Conservation (phyloP, 2,113 vertebrate genomes). For the Pandion haliaetus region DNA sequence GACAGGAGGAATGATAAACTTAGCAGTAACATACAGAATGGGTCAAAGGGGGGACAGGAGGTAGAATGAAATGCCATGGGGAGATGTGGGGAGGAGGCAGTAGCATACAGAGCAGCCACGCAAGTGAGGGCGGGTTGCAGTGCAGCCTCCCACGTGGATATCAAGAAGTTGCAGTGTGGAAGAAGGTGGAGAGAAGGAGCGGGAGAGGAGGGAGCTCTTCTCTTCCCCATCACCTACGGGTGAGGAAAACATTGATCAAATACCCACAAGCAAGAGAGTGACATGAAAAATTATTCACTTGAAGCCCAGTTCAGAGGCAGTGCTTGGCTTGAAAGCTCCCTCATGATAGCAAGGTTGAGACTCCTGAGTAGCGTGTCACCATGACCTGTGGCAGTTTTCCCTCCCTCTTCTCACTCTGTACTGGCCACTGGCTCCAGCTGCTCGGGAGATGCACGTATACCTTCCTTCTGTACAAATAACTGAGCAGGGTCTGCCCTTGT, state of each 20-base stretch:
- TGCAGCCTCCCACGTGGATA: neutral
- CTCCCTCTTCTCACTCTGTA: neutral
- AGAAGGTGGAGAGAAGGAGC: neutral
- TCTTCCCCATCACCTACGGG: neutral
- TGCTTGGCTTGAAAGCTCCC: neutral
- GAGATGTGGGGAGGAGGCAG: neutral
- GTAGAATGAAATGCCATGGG: neutral
- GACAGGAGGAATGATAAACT: neutral
- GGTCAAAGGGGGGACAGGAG: neutral
- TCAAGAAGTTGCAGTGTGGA: neutral
- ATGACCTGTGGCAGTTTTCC: neutral
- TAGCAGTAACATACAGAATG: neutral
- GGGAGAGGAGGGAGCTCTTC: neutral
- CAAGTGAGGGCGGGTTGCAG: neutral
- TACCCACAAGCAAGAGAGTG: neutral
- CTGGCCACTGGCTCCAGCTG: neutral
- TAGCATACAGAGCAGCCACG: neutral
- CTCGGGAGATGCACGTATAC: neutral
- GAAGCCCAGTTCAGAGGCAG: neutral
- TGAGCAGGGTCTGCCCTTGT: neutral
- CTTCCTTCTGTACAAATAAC: neutral
- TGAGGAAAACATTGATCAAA: neutral
- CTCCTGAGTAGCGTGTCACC: neutral
- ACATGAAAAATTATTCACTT: neutral
- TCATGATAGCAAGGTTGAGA: neutral